These are phyloP conservation scores for Centropristis striata DNA, from an alignment of 2,113 vertebrate species.

Conservation along the genomic window DNA sequence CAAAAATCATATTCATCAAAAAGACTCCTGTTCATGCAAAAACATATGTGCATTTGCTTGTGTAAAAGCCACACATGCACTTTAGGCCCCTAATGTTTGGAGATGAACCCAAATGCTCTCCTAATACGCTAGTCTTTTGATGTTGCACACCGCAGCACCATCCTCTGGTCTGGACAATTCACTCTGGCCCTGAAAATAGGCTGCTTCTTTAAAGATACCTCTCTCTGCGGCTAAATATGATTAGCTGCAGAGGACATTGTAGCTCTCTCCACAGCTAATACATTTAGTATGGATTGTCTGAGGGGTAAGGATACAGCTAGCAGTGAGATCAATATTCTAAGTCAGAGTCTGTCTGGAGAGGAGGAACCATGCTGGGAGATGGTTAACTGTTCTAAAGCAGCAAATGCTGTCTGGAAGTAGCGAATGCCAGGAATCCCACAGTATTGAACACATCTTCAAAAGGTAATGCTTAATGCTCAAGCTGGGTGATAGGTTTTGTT, in stretches of 20 bases:
- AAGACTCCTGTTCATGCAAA: constrained; percentile 8
- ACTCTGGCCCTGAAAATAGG: constrained; percentile 65
- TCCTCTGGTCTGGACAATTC: constrained; percentile 57
- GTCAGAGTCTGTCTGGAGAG: constrained; percentile 80
- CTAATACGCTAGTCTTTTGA: constrained; percentile 49
- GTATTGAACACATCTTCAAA: constrained; percentile 78
- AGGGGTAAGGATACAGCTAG: constrained; percentile 80
- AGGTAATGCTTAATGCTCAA: constrained; percentile 72
- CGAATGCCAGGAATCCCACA: constrained; percentile 75
- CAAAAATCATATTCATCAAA: constrained; percentile 17
- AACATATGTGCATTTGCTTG: constrained; percentile 6
- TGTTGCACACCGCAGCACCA: constrained; percentile 46
- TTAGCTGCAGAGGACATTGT: constrained; percentile 85
- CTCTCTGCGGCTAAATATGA: constrained; percentile 80
- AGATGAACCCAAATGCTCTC: constrained; percentile 54
- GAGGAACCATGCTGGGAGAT: constrained; percentile 82
- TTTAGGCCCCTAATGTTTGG: constrained; percentile 9
- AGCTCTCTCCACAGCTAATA: constrained; percentile 84
- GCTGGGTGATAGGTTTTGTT: constrained; percentile 62
- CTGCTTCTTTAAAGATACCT: constrained; percentile 78
- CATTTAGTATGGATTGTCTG: constrained; percentile 85
- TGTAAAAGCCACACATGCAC: neutral
- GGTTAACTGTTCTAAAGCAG: constrained; percentile 76
- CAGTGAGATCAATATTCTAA: constrained; percentile 80
- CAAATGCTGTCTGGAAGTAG: constrained; percentile 73